phyloP scores from a whole-genome alignment of 1,140 invertebrate species.

The Danaus melanippus region DNA sequence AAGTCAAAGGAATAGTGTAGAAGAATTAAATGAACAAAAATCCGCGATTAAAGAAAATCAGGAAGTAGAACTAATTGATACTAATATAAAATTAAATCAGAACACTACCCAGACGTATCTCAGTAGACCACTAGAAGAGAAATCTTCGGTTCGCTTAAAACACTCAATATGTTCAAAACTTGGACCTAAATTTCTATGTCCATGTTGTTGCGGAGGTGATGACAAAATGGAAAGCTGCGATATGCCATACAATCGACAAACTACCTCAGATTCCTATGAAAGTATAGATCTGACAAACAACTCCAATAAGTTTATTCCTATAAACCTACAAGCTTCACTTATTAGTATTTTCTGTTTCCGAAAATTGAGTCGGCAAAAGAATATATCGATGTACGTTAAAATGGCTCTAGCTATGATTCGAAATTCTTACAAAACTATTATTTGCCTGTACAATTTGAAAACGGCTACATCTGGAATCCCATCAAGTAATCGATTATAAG shows the following conservation, averaged over 20 bases:
- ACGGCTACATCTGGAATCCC: neutral
- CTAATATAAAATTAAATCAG: no score
- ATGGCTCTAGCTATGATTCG: conserved; percentile 24
- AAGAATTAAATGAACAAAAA: no score
- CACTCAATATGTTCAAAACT: conserved; percentile 21
- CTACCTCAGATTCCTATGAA: conserved; percentile 31
- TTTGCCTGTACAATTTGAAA: neutral
- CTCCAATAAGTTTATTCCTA: conserved; percentile 15
- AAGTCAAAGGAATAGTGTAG: no score
- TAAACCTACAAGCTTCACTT: conserved; percentile 37
- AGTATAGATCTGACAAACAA: conserved; percentile 30
- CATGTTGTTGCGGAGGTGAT: conserved; percentile 44
- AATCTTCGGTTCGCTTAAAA: neutral
- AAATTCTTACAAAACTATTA: conserved; percentile 33
- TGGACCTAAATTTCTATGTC: conserved; percentile 36
- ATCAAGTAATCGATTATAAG: conserved; percentile 1
- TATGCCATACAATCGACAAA: conserved; percentile 19
- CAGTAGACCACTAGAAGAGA: no score
- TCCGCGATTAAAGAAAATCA: conserved; percentile 11
- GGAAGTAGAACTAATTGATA: no score
- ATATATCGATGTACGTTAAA: conserved; percentile 15
- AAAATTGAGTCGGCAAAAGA: conserved; percentile 15
- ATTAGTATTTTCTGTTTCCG: conserved; percentile 39
- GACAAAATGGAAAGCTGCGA: conserved; percentile 22
- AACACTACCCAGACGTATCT: no score